phyloP scores from a whole-genome alignment of 2,888 invertebrate genomes.

The Aelia acuminata region DNA sequence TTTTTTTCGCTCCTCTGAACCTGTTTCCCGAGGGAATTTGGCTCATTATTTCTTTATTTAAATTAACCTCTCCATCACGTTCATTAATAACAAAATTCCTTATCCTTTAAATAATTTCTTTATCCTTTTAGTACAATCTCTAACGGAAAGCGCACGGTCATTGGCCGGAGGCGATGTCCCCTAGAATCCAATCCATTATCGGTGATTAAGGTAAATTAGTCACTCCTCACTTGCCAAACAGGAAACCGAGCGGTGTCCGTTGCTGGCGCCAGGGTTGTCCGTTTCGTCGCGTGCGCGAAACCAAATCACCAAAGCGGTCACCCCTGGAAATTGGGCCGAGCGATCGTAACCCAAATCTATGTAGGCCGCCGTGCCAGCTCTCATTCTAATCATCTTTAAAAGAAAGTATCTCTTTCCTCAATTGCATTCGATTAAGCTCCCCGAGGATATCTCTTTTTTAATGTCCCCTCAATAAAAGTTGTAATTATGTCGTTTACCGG shows the following conservation, averaged over 20 bases:
- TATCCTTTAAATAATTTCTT: too few relatives aligned
- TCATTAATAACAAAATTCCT: neutral
- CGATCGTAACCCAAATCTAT: constrained; percentile 44
- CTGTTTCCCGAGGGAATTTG: neutral
- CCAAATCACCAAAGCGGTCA: neutral
- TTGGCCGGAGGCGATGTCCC: neutral
- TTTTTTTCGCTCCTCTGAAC: neutral
- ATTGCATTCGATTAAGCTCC: neutral
- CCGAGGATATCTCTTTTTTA: neutral
- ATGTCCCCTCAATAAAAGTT: constrained; percentile 20
- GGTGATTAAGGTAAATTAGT: constrained; percentile 39
- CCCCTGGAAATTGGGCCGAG: constrained; percentile 8
- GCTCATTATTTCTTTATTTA: neutral
- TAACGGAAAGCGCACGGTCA: neutral
- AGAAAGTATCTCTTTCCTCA: neutral
- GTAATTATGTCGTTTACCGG: neutral
- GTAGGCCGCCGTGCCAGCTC: neutral
- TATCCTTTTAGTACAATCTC: neutral
- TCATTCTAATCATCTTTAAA: constrained; percentile 29
- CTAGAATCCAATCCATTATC: constrained; percentile 20
- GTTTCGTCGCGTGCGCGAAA: constrained; percentile 40
- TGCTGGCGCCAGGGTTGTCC: constrained; percentile 27
- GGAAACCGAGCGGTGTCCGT: constrained; percentile 36
- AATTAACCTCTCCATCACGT: neutral
- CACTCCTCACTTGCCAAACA: constrained; percentile 25